Evolutionary conservation across 2,113 vertebrate genomes (phyloP), one percentile per base, ranked within the genome.

Genomic region (Pterocles orientalis): DNA sequence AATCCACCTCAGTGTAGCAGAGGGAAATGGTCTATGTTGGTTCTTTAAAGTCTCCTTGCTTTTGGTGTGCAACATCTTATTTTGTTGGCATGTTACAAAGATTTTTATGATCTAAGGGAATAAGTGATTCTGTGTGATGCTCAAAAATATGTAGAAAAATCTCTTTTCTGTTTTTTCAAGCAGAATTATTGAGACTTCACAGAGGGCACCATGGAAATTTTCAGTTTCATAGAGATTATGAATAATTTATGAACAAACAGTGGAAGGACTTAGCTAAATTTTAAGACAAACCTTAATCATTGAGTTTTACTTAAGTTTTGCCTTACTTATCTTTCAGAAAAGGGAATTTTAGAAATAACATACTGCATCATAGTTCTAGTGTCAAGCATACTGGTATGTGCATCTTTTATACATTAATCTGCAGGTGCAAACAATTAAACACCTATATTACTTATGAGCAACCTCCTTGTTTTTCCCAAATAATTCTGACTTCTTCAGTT

Each of bases 221-320:
- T 64, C 50, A 56, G 14, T 94, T 94, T 95, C 54, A 57, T 39
- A 62, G 50, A 41, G 18, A 57, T 45, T 25, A 61, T 80, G 14
- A 92, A 91, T 92, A 76, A 91, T 90, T 89, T 76, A 88, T 91
- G 31, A 94, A 50, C 19, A 91, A 73, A 71, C 39, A 87, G 34
- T 43, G 25, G 34, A 78, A 95, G 18, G 29, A 54, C 18, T 82
- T 85, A 65, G 58, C 39, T 87, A 17, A 9, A 11, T 92, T 82
- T 53, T 69, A 43, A 79, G 45, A 70, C 14, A 85, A 94, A 82
- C 9, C 8, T 24, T 75, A 82, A 64, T 58, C 21, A 62, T 3
- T 31, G 31, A 53, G 4, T 58, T 92, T 83, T 86, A 57, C 66
- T 92, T 82, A 62, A 33, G 18, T 76, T 84, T 94, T 91, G 12